These are phyloP conservation scores for Trinorchestia longiramus DNA, from an alignment of 1,140 invertebrate species.

Conservation along the genomic window DNA sequence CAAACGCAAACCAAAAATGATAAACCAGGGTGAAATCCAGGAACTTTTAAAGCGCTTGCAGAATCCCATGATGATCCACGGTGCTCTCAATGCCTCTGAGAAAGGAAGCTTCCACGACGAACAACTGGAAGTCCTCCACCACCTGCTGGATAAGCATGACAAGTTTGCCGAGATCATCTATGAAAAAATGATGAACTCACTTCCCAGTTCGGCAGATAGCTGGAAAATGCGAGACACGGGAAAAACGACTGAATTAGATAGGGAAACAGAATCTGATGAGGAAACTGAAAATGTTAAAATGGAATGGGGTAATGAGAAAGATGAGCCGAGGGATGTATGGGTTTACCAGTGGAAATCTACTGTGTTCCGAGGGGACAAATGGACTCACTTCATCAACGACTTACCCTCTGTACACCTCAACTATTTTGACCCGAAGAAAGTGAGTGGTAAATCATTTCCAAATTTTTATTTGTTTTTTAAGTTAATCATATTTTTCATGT, in stretches of 20 bases:
- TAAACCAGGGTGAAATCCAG: not conserved
- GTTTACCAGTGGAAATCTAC: not conserved
- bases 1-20: not conserved
- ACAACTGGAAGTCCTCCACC: not conserved
- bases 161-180: not conserved
- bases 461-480: not conserved
- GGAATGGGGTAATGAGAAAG: not conserved
- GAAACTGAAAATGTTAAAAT: not conserved
- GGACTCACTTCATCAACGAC: not conserved
- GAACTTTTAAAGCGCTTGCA: not conserved
- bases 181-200: not conserved
- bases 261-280: not conserved
- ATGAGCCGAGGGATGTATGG: not conserved
- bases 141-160: not conserved
- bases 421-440: not conserved
- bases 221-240: not conserved
- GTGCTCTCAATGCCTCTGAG: not conserved
- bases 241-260: not conserved
- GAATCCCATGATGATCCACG: not conserved
- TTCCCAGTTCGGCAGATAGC: not conserved
- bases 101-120: not conserved
- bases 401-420: not conserved
- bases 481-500: too few species aligned
- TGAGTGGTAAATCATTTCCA: not conserved
- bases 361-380: conserved; percentile 7